Evolutionary conservation across 2,888 invertebrate genomes (phyloP).

Genomic region (Heliconius cydno): DNA sequence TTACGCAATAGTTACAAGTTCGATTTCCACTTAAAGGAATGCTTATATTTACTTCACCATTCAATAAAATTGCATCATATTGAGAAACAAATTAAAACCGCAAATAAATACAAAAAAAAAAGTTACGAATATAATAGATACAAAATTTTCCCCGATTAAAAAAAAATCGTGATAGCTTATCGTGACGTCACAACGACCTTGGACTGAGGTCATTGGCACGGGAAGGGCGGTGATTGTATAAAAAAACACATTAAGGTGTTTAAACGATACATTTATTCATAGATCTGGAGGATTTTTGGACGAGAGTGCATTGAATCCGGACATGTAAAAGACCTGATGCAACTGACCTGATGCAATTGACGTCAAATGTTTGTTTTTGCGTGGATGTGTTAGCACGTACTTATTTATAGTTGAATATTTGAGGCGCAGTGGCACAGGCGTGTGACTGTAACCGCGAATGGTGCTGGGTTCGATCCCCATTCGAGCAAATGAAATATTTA

Average conservation of each 20-base stretch:
- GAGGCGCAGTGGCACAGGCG: background rate
- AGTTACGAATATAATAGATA: slow-evolving; percentile 29
- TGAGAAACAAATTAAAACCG: background rate
- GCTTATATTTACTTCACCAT: background rate
- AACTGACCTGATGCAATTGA: slow-evolving; percentile 34
- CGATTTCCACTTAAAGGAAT: background rate
- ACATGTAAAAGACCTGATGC: slow-evolving; percentile 24
- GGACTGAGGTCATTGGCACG: slow-evolving; percentile 48
- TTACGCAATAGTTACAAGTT: background rate
- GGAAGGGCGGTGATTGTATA: slow-evolving; percentile 45
- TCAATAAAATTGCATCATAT: background rate
- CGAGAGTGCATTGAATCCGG: slow-evolving; percentile 37
- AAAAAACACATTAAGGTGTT: slow-evolving; percentile 37
- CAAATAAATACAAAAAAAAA: slow-evolving; percentile 14
- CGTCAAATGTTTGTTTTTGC: background rate
- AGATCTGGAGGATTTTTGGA: slow-evolving; percentile 34
- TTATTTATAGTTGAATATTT: slow-evolving; percentile 2
- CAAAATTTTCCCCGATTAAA: slow-evolving; percentile 43
- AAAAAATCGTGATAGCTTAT: slow-evolving; percentile 45
- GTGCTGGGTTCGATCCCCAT: background rate
- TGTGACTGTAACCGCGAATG: background rate
- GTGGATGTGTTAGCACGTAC: background rate
- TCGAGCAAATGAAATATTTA: background rate
- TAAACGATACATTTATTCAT: slow-evolving; percentile 33
- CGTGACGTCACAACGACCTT: slow-evolving; percentile 56